phyloP scores from a whole-genome alignment of 30 jellyfish, hydroid and myxozoan genomes.

The Aurelia aurita region DNA sequence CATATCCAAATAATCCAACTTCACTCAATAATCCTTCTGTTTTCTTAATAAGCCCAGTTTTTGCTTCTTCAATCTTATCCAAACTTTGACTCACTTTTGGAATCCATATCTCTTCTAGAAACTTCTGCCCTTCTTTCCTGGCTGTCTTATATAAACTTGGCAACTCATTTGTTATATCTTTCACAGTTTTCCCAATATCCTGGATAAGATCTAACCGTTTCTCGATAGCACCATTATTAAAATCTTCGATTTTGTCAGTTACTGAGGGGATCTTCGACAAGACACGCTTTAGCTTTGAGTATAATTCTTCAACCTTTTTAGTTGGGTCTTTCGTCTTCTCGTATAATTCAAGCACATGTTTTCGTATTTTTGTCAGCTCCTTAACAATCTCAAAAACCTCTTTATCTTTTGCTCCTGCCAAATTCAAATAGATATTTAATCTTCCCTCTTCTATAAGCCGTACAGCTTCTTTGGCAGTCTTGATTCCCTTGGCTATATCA shows the following conservation, averaged over 20 bases:
- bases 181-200: constrained; percentile 16
- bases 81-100: constrained; percentile 50
- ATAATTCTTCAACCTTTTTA: constrained; percentile 2
- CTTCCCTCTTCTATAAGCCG: constrained; percentile 38
- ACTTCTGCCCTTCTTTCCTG: not conserved
- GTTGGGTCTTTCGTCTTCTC: constrained; percentile 55
- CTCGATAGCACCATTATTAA: constrained; percentile 64
- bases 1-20: constrained; percentile 27
- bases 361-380: constrained; percentile 27
- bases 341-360: constrained; percentile 15
- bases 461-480: constrained; percentile 52
- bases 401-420: constrained; percentile 56
- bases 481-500: constrained; percentile 48
- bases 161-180: constrained; percentile 7
- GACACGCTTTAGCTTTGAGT: not conserved
- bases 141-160: constrained; percentile 23
- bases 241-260: constrained; percentile 1
- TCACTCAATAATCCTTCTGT: constrained; percentile 14
- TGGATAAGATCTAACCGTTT: constrained; percentile 24
- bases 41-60: not conserved
- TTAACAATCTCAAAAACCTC: constrained; percentile 23
- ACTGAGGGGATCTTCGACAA: constrained; percentile 28
- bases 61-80: constrained; percentile 47
- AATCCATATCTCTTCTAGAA: constrained; percentile 39
- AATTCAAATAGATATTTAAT: not conserved